phyloP scores from a whole-genome alignment of 2,888 invertebrate genomes.

The Epirrhoe tristata region DNA sequence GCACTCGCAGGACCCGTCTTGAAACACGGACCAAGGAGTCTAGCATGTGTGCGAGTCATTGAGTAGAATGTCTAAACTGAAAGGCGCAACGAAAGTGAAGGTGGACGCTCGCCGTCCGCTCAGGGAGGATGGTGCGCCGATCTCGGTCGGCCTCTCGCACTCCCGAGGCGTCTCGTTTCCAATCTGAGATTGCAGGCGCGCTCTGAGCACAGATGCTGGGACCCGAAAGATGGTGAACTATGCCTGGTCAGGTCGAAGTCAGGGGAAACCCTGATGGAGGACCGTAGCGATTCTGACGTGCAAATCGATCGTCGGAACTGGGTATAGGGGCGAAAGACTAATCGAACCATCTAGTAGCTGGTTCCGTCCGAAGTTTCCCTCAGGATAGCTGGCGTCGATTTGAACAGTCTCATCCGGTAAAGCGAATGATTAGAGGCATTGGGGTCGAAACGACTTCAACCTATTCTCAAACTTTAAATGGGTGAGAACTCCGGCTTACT shows the following conservation, averaged over 20 bases:
- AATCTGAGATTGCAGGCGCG: conserved; percentile 76
- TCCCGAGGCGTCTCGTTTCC: conserved; percentile 85
- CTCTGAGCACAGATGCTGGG: conserved; percentile 88
- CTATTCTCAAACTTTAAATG: conserved; percentile 93
- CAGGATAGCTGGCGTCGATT: conserved; percentile 87
- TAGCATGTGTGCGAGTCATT: conserved; percentile 88
- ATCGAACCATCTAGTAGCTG: conserved; percentile 92
- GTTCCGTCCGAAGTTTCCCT: conserved; percentile 91
- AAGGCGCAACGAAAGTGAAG: conserved; percentile 88
- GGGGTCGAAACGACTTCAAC: conserved; percentile 89
- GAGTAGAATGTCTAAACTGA: conserved; percentile 80
- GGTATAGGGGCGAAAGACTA: conserved; percentile 90
- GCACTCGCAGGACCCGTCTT: neutral
- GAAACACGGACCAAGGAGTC: neutral
- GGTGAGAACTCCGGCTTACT: conserved; percentile 88
- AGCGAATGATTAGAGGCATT: conserved; percentile 91
- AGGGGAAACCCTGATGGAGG: conserved; percentile 90
- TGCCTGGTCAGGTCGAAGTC: conserved; percentile 89
- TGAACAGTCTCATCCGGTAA: conserved; percentile 88
- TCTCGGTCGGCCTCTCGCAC: conserved; percentile 76
- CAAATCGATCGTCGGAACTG: conserved; percentile 92
- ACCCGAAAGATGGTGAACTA: conserved; percentile 86
- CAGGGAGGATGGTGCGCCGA: conserved; percentile 75
- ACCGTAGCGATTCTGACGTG: conserved; percentile 91
- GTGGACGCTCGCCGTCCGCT: conserved; percentile 51